Conservation (phyloP, 2,888 invertebrate species). For the Microchrysa polita region DNA sequence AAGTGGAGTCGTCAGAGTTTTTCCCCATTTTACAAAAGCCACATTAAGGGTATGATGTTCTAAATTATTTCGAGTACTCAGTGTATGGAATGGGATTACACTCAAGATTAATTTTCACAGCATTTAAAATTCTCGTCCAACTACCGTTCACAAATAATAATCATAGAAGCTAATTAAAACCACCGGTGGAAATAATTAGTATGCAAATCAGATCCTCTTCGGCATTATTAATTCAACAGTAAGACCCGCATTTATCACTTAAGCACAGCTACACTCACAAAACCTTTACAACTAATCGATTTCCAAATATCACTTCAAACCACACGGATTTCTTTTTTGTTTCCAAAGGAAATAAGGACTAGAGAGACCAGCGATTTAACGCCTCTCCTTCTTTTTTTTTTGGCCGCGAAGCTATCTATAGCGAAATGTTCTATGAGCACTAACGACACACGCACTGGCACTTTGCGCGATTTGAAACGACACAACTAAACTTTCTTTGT, state of each 20-base stretch:
- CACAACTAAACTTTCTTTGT: constrained; percentile 29
- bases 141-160: too few species aligned
- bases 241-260: too few species aligned
- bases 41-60: too few species aligned
- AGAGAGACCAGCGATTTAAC: neutral
- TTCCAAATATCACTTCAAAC: constrained; percentile 8
- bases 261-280: neutral
- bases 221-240: too few species aligned
- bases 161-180: too few species aligned
- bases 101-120: too few species aligned
- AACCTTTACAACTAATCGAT: constrained; percentile 28
- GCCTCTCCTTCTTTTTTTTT: neutral
- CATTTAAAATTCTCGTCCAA: too few species aligned
- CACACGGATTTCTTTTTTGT: neutral
- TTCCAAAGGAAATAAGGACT: neutral
- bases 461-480: constrained; percentile 1
- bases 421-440: neutral
- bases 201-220: too few species aligned
- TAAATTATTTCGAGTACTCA: too few species aligned
- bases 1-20: constrained; percentile 24
- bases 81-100: too few species aligned
- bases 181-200: too few species aligned
- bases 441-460: constrained; percentile 20
- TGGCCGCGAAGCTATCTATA: neutral
- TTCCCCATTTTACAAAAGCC: constrained; percentile 33